phyloP scores from a whole-genome alignment of 2,888 invertebrate genomes.

The Brassicogethes aeneus region DNA sequence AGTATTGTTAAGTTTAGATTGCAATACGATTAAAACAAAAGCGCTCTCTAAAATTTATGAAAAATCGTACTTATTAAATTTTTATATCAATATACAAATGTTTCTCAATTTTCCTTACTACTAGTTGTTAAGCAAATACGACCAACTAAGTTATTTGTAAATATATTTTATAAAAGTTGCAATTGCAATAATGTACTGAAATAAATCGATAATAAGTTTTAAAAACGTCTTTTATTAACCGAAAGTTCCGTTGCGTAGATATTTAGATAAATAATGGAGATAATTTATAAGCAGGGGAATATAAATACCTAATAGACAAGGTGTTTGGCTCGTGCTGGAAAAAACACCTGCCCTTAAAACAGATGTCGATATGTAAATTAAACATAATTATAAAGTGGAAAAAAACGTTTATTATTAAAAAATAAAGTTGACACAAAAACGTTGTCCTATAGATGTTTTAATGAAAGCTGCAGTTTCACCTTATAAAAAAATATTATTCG shows the following conservation, averaged over 20 bases:
- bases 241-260: too few relatives aligned
- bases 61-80: slow-evolving; percentile 4
- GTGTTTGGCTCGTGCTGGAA: slow-evolving; percentile 32
- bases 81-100: background rate
- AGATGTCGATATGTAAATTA: slow-evolving; percentile 36
- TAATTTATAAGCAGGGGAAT: background rate
- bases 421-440: background rate
- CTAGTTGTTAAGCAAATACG: background rate
- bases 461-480: too few relatives aligned
- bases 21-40: background rate
- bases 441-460: background rate
- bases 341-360: slow-evolving; percentile 21
- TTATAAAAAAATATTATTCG: too few relatives aligned
- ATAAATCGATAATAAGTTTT: background rate
- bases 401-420: background rate
- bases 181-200: background rate
- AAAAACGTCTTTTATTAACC: too few relatives aligned
- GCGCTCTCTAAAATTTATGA: background rate
- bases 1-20: slow-evolving; percentile 1
- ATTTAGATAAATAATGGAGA: too few relatives aligned
- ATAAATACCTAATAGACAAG: slow-evolving; percentile 30
- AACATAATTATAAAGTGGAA: slow-evolving; percentile 11
- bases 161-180: slow-evolving; percentile 12
- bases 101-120: background rate
- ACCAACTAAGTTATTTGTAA: slow-evolving; percentile 15